Evolutionary conservation across 2,797 vertebrate genomes (phyloP).

Genomic region (Xiphorhynchus erythropygius): DNA sequence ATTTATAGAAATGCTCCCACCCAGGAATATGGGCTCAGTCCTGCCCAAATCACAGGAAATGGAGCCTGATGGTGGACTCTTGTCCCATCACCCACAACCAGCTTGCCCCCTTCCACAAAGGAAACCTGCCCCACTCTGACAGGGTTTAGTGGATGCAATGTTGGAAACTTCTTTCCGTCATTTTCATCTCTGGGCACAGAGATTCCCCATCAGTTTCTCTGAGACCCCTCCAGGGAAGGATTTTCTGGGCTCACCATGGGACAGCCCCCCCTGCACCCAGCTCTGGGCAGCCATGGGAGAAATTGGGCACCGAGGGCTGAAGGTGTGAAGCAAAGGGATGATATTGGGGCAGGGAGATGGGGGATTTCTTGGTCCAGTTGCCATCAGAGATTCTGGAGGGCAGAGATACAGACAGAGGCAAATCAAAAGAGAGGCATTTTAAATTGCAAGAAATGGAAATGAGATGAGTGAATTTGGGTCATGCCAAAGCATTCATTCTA

Average conservation of each 20-base stretch:
- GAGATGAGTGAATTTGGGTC: conserved; percentile 52
- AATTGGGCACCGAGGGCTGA: neutral
- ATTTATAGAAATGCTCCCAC: conserved; percentile 37
- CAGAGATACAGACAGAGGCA: neutral
- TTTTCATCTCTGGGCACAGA: neutral
- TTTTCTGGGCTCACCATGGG: neutral
- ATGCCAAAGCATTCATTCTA: neutral
- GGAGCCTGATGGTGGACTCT: neutral
- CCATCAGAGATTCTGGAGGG: neutral
- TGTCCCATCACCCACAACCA: neutral
- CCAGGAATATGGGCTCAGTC: neutral
- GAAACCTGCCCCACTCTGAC: neutral
- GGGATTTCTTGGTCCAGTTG: neutral
- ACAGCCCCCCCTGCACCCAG: neutral
- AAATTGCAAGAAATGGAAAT: conserved; percentile 52
- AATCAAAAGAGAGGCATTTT: neutral
- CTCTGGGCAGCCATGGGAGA: fast-evolving
- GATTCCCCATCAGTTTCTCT: neutral
- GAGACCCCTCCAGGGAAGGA: neutral
- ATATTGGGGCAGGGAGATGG: neutral
- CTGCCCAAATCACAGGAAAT: neutral
- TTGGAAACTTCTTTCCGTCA: neutral
- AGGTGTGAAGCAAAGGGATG: neutral
- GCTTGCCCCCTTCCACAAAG: fast-evolving
- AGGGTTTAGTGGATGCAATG: fast-evolving